Base-by-base conservation (phyloP, 2,888 invertebrate genomes). In the Cerceris rybyensis region DNA sequence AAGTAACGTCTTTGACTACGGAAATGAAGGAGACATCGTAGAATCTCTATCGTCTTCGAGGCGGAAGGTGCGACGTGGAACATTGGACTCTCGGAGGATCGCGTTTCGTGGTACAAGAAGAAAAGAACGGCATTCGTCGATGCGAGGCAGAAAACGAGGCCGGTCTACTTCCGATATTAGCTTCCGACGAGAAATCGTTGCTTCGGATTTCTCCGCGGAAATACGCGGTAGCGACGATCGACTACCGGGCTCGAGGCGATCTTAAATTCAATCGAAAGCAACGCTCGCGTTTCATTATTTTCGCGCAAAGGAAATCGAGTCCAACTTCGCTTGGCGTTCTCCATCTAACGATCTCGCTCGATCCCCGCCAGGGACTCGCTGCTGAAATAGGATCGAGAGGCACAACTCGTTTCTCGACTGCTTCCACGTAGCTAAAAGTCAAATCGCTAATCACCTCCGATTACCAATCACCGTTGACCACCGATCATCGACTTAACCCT, bases 131-230 rank as follows among this genome's bases (percentile, higher is more conserved):
- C 9, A 4, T 11, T 9, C 11, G 11, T n/a, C 50, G 14, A 6
- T 14, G 6, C 13, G 42, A 16, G 28, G 49, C 14, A 28, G 57
- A 43, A 66, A 67, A 66, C 61, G 57, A 75, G 66, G n/a, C 54
- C 16, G 60, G 46, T 13, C 6, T 9, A 9, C 52, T 7, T 7
- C 52, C 52, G 52, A 28, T 28, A 28, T 28, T 52, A n/a, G 7
- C 11, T 52, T 52, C 71, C 61, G 61, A 79, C 82, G 80, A 83
- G 87, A 87, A 88, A 87, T 86, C 83, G 78, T 75, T 82, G 86
- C 80, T 84, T 86, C 81, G 81, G 85, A 87, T 88, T 88, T 88
- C 86, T 82, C 87, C 84, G 76, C 79, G 87, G 82, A 87, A 88
- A 88, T 85, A 83, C 84, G 83, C 87, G 86, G 74, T 39, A 61